Evolutionary conservation across 2,113 vertebrate species (phyloP).

Genomic region (Pavo muticus): DNA sequence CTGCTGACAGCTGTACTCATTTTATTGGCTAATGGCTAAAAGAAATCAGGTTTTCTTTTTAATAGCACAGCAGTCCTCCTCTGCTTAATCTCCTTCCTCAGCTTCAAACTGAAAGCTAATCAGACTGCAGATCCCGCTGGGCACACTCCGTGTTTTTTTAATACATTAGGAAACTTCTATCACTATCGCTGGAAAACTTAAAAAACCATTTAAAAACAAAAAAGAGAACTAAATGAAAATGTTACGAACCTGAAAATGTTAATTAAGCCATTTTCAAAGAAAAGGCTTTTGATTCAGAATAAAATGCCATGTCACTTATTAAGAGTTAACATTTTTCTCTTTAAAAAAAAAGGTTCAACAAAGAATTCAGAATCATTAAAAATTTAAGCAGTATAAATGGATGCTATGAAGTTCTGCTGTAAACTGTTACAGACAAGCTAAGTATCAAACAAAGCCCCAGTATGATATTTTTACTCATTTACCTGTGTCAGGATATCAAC

Average conservation of each 20-base stretch:
- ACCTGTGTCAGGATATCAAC: background rate
- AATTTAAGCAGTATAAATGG: conserved; percentile 45
- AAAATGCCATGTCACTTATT: conserved; percentile 73
- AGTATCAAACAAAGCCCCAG: conserved; percentile 19
- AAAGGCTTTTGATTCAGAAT: conserved; percentile 74
- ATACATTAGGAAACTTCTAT: conserved; percentile 77
- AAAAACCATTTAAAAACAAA: conserved; percentile 81
- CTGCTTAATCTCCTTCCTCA: conserved; percentile 56
- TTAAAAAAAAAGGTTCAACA: conserved; percentile 58
- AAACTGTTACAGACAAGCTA: conserved; percentile 7
- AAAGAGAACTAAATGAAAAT: conserved; percentile 82
- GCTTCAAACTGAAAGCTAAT: conserved; percentile 75
- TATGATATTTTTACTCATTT: background rate
- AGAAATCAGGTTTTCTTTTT: conserved; percentile 71
- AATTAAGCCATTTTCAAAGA: conserved; percentile 79
- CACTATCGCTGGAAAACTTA: conserved; percentile 78
- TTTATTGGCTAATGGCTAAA: conserved; percentile 55
- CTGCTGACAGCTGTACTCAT: conserved; percentile 59
- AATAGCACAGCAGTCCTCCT: conserved; percentile 73
- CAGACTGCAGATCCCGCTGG: conserved; percentile 77
- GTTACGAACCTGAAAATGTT: conserved; percentile 82
- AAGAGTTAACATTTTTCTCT: conserved; percentile 70
- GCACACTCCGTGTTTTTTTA: conserved; percentile 71
- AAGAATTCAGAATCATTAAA: conserved; percentile 68
- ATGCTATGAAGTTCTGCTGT: conserved; percentile 43